Evolutionary conservation across 1,140 invertebrate genomes (phyloP), one percentile per base, ranked within the genome.

Genomic region (Pomphorhynchus laevis): DNA sequence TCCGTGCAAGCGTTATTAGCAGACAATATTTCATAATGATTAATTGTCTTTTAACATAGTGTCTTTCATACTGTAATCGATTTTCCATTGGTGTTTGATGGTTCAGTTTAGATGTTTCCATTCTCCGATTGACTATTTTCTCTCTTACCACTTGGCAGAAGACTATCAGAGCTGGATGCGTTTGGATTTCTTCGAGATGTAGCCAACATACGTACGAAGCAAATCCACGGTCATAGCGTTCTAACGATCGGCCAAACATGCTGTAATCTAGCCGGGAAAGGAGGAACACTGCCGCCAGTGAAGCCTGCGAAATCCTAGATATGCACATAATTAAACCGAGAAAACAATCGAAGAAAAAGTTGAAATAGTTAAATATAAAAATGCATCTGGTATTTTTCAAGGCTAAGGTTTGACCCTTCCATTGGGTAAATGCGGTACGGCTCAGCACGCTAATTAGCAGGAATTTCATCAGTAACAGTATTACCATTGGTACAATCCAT

Each of bases 301-400:
- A 29, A n/a, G 41, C 34, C 23, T 42, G 36, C 9, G 34, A 14
- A 18, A 42, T 36, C 18, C 41, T 34, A 33, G 38, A 29, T 22
- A 36, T 29, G 31, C 41, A 42, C 12, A 36, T 25, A 42, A 42
- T 29, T 3, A 33, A 37, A 11, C 41, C 41, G 8, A 42, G 27
- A 38, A 42, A 42, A 22, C 41, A 42, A 22, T 42, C 41, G 17
- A 42, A 42, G 41, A 42, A 42, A 37, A 42, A 42, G 23, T 42
- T 42, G 35, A 42, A 42, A 38, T 42, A 33, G 21, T 27, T 37
- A 11, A 42, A 32, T 16, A 42, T 32, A 21, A 42, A 42, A 23
- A 35, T 37, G 11, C 21, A 23, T 24, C 34, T 36, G 5, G 21
- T 34, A 20, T 42, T 42, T 38, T 42, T 42, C 6, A 42, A 32